A percentile compares a stretch with the other conserved stretches of the same genome.
phyloP scores from a whole-genome alignment of 2,888 invertebrate species.

The Protula sp. region DNA sequence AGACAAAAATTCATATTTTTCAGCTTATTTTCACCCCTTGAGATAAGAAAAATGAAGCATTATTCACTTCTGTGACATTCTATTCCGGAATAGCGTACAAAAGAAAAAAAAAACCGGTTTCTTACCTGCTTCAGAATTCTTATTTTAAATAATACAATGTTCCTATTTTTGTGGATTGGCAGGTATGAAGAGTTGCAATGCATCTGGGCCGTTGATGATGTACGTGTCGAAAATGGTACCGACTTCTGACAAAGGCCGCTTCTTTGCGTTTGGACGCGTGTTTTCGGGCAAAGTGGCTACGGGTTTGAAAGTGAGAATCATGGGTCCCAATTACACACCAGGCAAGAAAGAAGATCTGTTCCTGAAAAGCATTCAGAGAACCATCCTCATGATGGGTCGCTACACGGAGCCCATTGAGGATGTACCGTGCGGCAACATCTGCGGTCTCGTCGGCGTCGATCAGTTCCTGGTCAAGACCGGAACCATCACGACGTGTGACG shows the following conservation, averaged over 20 bases:
- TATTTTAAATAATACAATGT: no score
- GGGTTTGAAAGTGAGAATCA: conserved; percentile 76
- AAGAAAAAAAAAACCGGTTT: no score
- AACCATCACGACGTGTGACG: conserved; percentile 97
- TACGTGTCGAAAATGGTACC: conserved; percentile 99
- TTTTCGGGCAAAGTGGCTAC: conserved; percentile 84
- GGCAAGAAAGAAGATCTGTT: conserved; percentile 99
- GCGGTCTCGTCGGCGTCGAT: conserved; percentile 99
- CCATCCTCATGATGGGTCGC: conserved; percentile 99
- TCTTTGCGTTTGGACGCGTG: conserved; percentile 99
- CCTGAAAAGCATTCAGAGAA: conserved; percentile 97
- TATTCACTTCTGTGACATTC: no score
- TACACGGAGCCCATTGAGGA: conserved; percentile 99
- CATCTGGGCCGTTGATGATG: conserved; percentile 98
- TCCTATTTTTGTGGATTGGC: no score
- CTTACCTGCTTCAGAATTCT: no score
- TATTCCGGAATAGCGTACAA: no score
- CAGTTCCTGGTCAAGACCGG: conserved; percentile 99
- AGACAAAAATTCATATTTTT: no score
- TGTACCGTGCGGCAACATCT: conserved; percentile 98
- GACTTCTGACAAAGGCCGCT: conserved; percentile 98
- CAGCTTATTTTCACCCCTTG: no score
- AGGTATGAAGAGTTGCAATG: conserved; percentile 77
- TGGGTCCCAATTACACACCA: conserved; percentile 96
- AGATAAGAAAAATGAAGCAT: no score